Conservation (phyloP, 2,113 vertebrate genomes). For the Trematocara macrostoma region DNA sequence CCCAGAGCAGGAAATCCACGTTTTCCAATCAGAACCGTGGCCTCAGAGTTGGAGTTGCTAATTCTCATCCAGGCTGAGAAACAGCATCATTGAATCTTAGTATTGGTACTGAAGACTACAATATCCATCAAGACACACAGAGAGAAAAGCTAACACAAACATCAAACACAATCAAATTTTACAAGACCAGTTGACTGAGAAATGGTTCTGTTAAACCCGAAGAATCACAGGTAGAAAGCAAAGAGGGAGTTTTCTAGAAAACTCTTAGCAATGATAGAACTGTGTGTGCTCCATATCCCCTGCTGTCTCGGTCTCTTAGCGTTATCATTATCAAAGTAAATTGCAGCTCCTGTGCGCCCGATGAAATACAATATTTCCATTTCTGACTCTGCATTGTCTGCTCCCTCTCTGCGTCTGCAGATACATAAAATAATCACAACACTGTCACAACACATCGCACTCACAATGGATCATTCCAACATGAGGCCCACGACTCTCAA, state of each 20-base stretch:
- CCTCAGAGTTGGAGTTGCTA: neutral
- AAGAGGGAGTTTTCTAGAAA: neutral
- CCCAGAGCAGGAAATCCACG: neutral
- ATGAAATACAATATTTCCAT: conserved; percentile 67
- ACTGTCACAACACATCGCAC: conserved; percentile 54
- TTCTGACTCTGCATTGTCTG: conserved; percentile 29
- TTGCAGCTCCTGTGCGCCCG: conserved; percentile 40
- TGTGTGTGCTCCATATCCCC: conserved; percentile 22
- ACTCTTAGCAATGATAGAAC: neutral
- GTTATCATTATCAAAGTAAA: conserved; percentile 66
- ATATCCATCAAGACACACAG: neutral
- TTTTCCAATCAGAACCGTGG: neutral
- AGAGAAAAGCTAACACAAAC: neutral
- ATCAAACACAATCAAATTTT: neutral
- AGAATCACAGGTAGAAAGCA: neutral
- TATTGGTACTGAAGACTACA: neutral
- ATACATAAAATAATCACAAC: conserved; percentile 52
- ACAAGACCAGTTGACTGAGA: neutral
- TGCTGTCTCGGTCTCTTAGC: conserved; percentile 60
- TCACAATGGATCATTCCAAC: conserved; percentile 44
- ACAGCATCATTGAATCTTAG: neutral
- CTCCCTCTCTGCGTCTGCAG: neutral
- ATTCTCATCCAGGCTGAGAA: neutral
- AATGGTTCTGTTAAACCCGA: neutral
- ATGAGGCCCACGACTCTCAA: neutral